Conservation (phyloP, 2,113 vertebrate species). For the Cheirogaleus medius region DNA sequence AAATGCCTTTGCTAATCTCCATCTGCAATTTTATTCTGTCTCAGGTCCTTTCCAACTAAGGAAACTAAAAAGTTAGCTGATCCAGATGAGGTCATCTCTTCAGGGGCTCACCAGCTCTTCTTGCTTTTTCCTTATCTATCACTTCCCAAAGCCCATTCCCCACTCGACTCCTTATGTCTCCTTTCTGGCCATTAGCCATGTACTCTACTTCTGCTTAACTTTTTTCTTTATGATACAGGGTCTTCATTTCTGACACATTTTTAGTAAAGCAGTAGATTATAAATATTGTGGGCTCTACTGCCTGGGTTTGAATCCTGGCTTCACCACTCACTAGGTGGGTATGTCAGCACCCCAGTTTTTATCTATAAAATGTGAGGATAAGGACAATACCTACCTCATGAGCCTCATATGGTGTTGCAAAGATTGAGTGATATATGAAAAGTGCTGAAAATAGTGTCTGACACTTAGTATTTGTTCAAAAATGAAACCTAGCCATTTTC, state of each 20-base stretch:
- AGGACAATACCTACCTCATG: not conserved
- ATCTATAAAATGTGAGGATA: not conserved
- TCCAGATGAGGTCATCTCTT: too few species aligned
- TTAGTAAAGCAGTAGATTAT: not conserved
- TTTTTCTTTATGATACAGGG: not conserved
- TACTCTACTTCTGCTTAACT: not conserved
- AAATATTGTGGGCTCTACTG: not conserved
- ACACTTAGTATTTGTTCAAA: not conserved
- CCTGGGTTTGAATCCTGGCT: not conserved
- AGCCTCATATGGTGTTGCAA: not conserved
- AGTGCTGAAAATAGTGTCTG: not conserved
- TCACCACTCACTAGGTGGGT: not conserved
- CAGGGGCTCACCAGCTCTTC: not conserved
- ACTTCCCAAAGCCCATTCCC: not conserved
- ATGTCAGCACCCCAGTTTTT: not conserved
- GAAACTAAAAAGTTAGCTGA: not conserved
- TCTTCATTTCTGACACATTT: not conserved
- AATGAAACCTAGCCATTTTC: not conserved
- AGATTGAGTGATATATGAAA: not conserved
- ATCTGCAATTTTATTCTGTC: not conserved
- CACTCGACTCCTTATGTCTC: not conserved
- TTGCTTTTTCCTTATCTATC: not conserved
- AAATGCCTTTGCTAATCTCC: not conserved
- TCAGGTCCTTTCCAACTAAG: not conserved
- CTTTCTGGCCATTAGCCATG: not conserved